phyloP scores from a whole-genome alignment of 2,113 vertebrate genomes.

The Pungitius pungitius region DNA sequence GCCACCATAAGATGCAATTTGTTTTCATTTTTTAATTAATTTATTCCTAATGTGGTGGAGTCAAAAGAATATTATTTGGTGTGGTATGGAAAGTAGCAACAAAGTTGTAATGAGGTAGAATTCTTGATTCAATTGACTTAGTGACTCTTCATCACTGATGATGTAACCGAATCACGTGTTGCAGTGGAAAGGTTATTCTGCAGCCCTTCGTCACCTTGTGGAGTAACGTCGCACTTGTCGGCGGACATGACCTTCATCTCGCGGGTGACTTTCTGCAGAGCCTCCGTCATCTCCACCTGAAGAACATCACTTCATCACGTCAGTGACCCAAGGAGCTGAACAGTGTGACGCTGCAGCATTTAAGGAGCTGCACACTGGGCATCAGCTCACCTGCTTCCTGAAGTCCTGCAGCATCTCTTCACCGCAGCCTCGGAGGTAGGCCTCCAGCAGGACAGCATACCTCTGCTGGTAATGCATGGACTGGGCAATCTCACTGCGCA shows the following conservation, averaged over 20 bases:
- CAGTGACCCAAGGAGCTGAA: not conserved
- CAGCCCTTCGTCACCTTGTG: slow-evolving; percentile 86
- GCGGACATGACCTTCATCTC: slow-evolving; percentile 93
- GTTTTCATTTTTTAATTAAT: not conserved
- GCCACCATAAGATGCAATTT: no score
- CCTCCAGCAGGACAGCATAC: slow-evolving; percentile 94
- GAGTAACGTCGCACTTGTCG: slow-evolving; percentile 93
- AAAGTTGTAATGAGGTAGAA: not conserved
- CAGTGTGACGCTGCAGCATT: not conserved
- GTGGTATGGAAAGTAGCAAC: not conserved
- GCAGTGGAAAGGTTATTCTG: not conserved
- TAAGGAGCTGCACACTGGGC: not conserved
- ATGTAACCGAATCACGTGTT: not conserved
- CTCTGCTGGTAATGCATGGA: slow-evolving; percentile 98
- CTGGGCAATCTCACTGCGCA: slow-evolving; percentile 98
- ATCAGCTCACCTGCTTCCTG: slow-evolving; percentile 82
- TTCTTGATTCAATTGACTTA: not conserved
- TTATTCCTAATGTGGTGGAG: not conserved
- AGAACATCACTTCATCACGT: not conserved
- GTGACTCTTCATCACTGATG: not conserved
- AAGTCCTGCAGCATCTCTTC: slow-evolving; percentile 92
- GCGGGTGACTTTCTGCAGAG: slow-evolving; percentile 92
- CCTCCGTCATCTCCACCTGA: slow-evolving; percentile 90
- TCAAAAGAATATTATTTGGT: not conserved
- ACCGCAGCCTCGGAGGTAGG: slow-evolving; percentile 94